Evolutionary conservation across 2,797 vertebrate species (phyloP).

Genomic region (Labeo calbasu): DNA sequence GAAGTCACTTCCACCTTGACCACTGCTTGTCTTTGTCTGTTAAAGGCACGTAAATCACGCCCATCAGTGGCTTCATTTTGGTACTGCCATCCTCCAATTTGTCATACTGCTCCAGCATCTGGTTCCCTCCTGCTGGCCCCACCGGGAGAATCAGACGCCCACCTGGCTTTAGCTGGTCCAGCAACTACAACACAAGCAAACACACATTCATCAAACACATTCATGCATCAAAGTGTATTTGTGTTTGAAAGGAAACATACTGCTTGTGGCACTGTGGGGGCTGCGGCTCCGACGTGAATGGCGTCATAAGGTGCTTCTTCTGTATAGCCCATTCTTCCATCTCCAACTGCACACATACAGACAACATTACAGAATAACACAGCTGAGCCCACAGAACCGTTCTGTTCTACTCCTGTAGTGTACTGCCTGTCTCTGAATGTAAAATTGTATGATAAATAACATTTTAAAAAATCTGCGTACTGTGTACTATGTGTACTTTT

Average conservation of each 20-base stretch:
- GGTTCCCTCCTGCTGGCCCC: slow-evolving; percentile 96
- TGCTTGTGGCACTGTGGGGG: slow-evolving; percentile 93
- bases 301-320: slow-evolving; percentile 97
- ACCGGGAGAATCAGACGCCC: slow-evolving; percentile 97
- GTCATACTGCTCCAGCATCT: slow-evolving; percentile 99
- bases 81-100: slow-evolving; percentile 97
- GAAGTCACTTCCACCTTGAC: slow-evolving; percentile 99
- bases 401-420: neutral
- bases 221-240: neutral
- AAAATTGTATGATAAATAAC: neutral
- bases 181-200: slow-evolving; percentile 77
- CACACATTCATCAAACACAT: too few relatives aligned
- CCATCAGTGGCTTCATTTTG: slow-evolving; percentile 99
- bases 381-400: too few relatives aligned
- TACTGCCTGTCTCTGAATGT: neutral
- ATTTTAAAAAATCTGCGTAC: neutral
- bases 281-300: slow-evolving; percentile 97
- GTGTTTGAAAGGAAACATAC: slow-evolving; percentile 77
- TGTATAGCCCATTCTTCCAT: slow-evolving; percentile 87
- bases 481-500: neutral
- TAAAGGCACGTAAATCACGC: slow-evolving; percentile 99
- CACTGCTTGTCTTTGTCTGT: slow-evolving; percentile 99
- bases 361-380: slow-evolving; percentile 45
- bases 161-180: slow-evolving; percentile 98
- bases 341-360: slow-evolving; percentile 85